These are phyloP conservation scores for Jordanella pulchra DNA, from an alignment of 2,797 vertebrate species.

Conservation along the genomic window DNA sequence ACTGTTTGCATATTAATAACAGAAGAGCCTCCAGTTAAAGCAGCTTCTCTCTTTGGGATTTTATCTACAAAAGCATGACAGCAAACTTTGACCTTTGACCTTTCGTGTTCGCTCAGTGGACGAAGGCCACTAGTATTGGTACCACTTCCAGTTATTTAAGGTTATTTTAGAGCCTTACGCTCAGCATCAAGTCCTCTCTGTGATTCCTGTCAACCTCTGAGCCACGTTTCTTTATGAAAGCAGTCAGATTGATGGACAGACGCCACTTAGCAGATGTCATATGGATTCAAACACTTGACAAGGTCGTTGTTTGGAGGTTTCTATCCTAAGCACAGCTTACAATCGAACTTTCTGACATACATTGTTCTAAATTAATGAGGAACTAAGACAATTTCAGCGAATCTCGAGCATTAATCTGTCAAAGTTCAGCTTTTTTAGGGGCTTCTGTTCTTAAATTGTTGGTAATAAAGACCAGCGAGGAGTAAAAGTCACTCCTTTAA, in stretches of 20 bases:
- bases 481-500: too few relatives aligned
- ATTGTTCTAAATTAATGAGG: neutral
- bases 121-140: too few relatives aligned
- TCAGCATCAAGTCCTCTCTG: neutral
- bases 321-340: neutral
- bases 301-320: neutral
- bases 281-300: neutral
- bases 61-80: too few relatives aligned
- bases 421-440: too few relatives aligned
- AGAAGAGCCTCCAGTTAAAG: too few relatives aligned
- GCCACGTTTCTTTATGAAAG: neutral
- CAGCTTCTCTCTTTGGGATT: too few relatives aligned
- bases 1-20: too few relatives aligned
- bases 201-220: constrained; percentile 11
- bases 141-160: too few relatives aligned
- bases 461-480: too few relatives aligned
- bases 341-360: neutral
- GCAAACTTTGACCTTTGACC: too few relatives aligned
- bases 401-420: neutral
- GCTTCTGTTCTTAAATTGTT: too few relatives aligned
- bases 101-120: too few relatives aligned
- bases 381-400: neutral
- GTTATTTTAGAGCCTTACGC: neutral
- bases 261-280: neutral
- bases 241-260: neutral